These are phyloP conservation scores for Carduelis carduelis DNA, from an alignment of 2,797 vertebrate genomes.

Conservation along the genomic window DNA sequence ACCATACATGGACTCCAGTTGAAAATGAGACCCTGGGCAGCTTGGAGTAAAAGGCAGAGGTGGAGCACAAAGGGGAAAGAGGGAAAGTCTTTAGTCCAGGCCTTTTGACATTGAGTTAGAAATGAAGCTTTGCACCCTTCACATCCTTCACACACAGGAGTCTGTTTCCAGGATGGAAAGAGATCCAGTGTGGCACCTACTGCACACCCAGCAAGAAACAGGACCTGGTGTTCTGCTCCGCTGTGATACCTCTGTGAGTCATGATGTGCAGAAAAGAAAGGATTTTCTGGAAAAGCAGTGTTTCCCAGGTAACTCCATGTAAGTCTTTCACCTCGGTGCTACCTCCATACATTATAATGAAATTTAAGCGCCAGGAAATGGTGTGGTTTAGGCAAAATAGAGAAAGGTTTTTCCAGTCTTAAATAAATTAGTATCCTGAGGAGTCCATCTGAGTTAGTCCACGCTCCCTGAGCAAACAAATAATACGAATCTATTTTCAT, in stretches of 20 bases:
- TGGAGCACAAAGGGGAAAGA: fast-evolving
- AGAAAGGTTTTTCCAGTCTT: neutral
- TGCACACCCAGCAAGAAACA: neutral
- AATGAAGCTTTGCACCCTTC: neutral
- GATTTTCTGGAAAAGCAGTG: neutral
- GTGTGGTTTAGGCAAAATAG: neutral
- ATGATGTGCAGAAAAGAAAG: neutral
- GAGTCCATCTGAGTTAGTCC: too few species aligned
- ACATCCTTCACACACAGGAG: neutral
- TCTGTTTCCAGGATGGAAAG: neutral
- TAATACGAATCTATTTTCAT: neutral
- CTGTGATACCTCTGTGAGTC: neutral
- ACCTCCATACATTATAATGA: neutral
- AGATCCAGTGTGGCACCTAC: fast-evolving
- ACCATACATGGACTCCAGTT: fast-evolving
- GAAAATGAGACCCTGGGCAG: neutral
- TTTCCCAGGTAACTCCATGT: neutral
- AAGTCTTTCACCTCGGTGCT: neutral
- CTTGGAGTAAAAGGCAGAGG: neutral
- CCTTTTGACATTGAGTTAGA: neutral
- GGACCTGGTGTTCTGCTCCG: neutral
- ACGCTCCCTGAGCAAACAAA: fast-evolving
- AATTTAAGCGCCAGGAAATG: neutral
- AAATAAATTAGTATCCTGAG: neutral
- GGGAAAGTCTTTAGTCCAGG: neutral